phyloP scores from a whole-genome alignment of 2,113 vertebrate species.

The Stegastes partitus region DNA sequence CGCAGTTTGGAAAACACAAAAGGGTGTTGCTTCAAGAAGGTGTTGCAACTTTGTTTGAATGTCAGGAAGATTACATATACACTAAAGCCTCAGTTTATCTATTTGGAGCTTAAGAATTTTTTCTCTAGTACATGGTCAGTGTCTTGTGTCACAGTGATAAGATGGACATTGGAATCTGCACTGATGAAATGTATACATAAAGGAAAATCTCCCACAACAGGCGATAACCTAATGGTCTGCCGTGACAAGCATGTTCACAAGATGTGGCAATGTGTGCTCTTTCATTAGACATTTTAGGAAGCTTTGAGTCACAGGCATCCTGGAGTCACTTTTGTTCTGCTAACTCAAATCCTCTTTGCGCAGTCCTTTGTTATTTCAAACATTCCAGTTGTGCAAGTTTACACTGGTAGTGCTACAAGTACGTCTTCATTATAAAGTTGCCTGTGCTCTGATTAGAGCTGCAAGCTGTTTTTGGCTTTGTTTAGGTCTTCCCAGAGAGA shows the following conservation, averaged over 20 bases:
- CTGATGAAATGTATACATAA: slow-evolving; percentile 37
- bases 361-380: slow-evolving; percentile 57
- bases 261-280: slow-evolving; percentile 1
- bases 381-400: slow-evolving; percentile 13
- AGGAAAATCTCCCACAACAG: slow-evolving; percentile 14
- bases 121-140: slow-evolving; percentile 44
- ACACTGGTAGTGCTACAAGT: neutral
- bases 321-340: neutral
- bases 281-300: neutral
- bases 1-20: neutral
- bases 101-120: slow-evolving; percentile 30
- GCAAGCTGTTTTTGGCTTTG: slow-evolving; percentile 69
- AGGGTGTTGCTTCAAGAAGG: neutral
- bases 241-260: neutral
- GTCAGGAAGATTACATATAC: slow-evolving; percentile 20
- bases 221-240: slow-evolving; percentile 21
- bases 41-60: neutral
- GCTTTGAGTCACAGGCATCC: slow-evolving; percentile 1
- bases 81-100: slow-evolving; percentile 49
- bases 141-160: slow-evolving; percentile 47
- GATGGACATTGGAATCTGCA: slow-evolving; percentile 17
- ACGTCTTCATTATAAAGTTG: slow-evolving; percentile 34
- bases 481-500: slow-evolving; percentile 78
- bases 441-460: slow-evolving; percentile 47
- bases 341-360: neutral